Conservation (phyloP, 2,113 vertebrate species). For the Neomonachus schauinslandi region DNA sequence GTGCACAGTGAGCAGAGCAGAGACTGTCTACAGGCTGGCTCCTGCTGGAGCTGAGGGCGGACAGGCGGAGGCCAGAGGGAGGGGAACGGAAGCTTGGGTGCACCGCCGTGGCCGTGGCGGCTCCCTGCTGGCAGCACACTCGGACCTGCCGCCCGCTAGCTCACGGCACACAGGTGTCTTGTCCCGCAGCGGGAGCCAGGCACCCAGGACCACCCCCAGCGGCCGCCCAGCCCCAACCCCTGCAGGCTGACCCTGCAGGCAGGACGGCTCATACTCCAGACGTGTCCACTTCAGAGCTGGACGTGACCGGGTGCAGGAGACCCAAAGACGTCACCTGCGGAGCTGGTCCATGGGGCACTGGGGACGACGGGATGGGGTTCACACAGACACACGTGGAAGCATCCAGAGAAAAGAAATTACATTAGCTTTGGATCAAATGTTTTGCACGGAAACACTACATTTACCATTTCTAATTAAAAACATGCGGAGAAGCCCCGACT, state of each 20-base stretch:
- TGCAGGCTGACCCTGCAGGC: not conserved
- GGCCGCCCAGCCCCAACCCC: not conserved
- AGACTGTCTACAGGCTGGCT: not conserved
- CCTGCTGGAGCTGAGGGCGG: not conserved
- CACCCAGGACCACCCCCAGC: not conserved
- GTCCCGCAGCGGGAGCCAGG: not conserved
- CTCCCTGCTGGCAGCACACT: no score
- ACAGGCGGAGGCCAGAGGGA: not conserved
- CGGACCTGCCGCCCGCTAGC: not conserved
- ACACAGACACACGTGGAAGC: slow-evolving; percentile 31
- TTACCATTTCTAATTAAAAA: slow-evolving; percentile 79
- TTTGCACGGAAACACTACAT: slow-evolving; percentile 72
- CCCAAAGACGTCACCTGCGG: not conserved
- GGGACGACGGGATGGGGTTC: not conserved
- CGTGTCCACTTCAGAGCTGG: not conserved
- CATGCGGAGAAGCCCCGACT: slow-evolving; percentile 72
- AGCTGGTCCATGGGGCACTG: not conserved
- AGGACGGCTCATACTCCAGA: not conserved
- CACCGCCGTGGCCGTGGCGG: not conserved
- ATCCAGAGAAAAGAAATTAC: slow-evolving; percentile 77
- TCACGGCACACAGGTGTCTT: not conserved
- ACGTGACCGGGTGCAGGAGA: not conserved
- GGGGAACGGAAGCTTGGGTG: not conserved
- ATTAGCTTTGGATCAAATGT: slow-evolving; percentile 68
- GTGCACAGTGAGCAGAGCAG: not conserved